Conservation (phyloP, 2,888 invertebrate genomes). For the Xestoiulus laeticollis region DNA sequence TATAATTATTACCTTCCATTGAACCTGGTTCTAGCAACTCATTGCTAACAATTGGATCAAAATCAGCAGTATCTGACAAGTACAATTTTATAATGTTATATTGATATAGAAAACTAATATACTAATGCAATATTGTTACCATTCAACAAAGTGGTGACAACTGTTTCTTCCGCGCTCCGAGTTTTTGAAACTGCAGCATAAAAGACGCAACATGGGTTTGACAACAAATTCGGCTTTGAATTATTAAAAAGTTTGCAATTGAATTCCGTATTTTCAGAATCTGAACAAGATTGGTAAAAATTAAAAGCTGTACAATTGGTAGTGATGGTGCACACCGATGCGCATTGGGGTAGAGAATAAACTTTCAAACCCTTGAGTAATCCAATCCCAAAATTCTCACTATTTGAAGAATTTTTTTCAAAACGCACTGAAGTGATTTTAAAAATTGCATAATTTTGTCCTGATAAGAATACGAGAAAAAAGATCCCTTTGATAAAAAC, state of each 20-base stretch:
- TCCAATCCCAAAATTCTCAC: neutral
- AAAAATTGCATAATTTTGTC: neutral
- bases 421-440: neutral
- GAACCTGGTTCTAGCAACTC: neutral
- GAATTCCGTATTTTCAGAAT: neutral
- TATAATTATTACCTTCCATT: neutral
- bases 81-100: neutral
- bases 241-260: neutral
- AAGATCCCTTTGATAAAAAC: neutral
- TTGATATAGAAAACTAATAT: neutral
- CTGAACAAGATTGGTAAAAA: neutral
- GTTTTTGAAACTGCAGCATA: neutral
- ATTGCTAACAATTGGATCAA: neutral
- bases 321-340: neutral
- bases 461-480: neutral
- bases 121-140: neutral
- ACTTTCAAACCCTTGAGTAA: neutral
- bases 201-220: neutral
- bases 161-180: neutral
- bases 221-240: neutral
- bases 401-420: neutral
- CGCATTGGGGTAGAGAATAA: neutral
- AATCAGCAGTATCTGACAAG: neutral
- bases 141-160: neutral
- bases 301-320: neutral